A percentile compares a stretch with the other conserved stretches of the same genome.
Evolutionary conservation across 2,888 invertebrate genomes (phyloP).

Genomic region (Lycaena phlaeas): DNA sequence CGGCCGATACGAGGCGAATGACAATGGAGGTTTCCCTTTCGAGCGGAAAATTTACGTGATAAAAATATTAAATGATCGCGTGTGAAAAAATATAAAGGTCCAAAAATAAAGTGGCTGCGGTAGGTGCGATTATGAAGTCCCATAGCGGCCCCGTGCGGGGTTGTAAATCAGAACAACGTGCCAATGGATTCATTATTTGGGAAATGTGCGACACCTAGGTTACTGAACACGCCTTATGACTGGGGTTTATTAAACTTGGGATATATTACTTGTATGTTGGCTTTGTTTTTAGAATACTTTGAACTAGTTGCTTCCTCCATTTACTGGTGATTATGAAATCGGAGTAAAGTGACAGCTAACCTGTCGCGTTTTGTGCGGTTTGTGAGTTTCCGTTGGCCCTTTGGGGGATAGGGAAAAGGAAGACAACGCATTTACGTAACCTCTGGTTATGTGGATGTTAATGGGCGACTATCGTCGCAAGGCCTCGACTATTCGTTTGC

Average conservation of each 20-base stretch:
- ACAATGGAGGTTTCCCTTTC: slow-evolving; percentile 71
- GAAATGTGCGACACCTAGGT: slow-evolving; percentile 40
- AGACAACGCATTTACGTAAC: no score
- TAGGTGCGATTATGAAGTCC: slow-evolving; percentile 64
- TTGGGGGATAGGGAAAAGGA: no score
- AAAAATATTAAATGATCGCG: slow-evolving; percentile 64
- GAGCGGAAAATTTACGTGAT: slow-evolving; percentile 71
- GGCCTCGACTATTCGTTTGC: no score
- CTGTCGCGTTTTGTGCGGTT: no score
- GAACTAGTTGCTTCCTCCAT: no score
- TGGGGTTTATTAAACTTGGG: neutral
- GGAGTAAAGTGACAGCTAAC: no score
- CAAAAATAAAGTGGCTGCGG: slow-evolving; percentile 66
- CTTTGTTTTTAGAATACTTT: no score
- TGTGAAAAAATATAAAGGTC: slow-evolving; percentile 66
- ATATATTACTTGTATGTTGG: no score
- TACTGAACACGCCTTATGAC: slow-evolving; percentile 5
- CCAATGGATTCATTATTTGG: slow-evolving; percentile 61
- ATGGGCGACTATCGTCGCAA: no score
- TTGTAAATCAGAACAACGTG: slow-evolving; percentile 65
- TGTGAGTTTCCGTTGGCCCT: no score
- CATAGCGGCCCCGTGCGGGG: slow-evolving; percentile 49
- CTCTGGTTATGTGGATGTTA: no score
- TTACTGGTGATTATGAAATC: no score
- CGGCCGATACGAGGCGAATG: slow-evolving; percentile 53